Conservation (phyloP, 2,888 invertebrate genomes). For the Terebella lapidaria region DNA sequence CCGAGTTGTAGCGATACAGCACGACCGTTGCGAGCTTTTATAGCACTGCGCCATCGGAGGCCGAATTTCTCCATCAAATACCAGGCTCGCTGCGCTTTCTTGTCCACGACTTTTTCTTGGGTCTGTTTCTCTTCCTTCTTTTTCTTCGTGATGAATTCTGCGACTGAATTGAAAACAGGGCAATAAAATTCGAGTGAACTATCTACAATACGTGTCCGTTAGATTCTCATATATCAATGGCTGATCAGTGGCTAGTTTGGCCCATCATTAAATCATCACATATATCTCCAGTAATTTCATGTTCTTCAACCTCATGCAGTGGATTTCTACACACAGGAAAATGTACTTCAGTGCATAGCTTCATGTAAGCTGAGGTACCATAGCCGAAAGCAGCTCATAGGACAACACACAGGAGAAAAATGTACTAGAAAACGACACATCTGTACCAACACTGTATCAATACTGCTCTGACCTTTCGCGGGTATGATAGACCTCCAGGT, state of each 20-base stretch:
- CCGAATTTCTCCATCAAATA: slow-evolving; percentile 75
- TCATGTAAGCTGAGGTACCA: background rate
- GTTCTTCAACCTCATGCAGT: too few relatives aligned
- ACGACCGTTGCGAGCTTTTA: background rate
- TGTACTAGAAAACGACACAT: background rate
- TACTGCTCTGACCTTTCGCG: slow-evolving; percentile 1
- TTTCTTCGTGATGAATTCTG: slow-evolving; percentile 9
- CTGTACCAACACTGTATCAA: background rate
- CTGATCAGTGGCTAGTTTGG: too few relatives aligned
- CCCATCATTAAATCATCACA: too few relatives aligned
- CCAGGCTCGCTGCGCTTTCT: slow-evolving; percentile 16
- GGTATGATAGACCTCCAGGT: slow-evolving; percentile 69
- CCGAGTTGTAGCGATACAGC: slow-evolving; percentile 58
- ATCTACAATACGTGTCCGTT: too few relatives aligned
- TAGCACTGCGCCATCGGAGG: slow-evolving; percentile 61
- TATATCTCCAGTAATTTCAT: too few relatives aligned
- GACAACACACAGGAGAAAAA: too few relatives aligned
- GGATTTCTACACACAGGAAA: background rate
- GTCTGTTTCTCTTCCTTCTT: slow-evolving; percentile 30
- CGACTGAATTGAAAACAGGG: slow-evolving; percentile 14
- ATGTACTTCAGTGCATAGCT: background rate
- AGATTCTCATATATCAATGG: too few relatives aligned
- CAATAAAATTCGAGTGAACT: too few relatives aligned
- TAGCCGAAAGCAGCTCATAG: background rate
- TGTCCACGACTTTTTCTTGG: slow-evolving; percentile 22